Base-by-base conservation (phyloP, 2,888 invertebrate genomes). In the Leucophenga maculata region DNA sequence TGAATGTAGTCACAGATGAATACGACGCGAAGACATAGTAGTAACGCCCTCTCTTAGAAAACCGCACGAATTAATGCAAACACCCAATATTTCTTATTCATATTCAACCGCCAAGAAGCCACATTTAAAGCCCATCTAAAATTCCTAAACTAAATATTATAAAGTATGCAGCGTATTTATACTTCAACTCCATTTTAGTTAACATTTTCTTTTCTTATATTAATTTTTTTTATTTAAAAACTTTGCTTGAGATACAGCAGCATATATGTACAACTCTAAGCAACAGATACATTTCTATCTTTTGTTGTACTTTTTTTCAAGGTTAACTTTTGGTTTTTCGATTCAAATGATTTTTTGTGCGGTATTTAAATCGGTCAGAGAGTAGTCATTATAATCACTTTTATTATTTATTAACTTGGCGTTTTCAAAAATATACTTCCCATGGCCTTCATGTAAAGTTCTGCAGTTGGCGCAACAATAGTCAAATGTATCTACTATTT, bases 301-400 rank as follows among this genome's bases (percentile, higher is more conserved):
- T 50, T 50, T 50, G 32, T 32, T 59, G 14, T 31, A 59, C 13
- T 59, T 26, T 59, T 59, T 59, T 59, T 59, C 59, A 32, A 59
- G 59, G 59, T 59, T 59, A 59, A 59, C 59, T 59, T 32, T 59
- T 59, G 32, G 18, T 32, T 59, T 32, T 59, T 18, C n/a, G 31
- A 6, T 32, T 59, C 32, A 59, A 31, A 55, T 13, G 13, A 14
- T 26, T 20, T 55, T 55, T 22, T 26, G 11, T 55, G 55, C 55
- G 2, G 18, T 14, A 22, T 13, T 55, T 26, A 26, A 55, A 55
- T 18, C 3, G 39, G 6, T 39, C 1, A 39, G 3, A 50, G n/a
- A 50, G 50, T 50, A 50, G 8, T 50, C n/a, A 50, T 50, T 4
- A 4, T n/a, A 4, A 11, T n/a, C n/a, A 8, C 6, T n/a, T 13